Percentiles rank a stretch among this genome's conserved stretches.
These are phyloP conservation scores for Sisyra nigra DNA, from an alignment of 2,888 invertebrate genomes.

Conservation along the genomic window DNA sequence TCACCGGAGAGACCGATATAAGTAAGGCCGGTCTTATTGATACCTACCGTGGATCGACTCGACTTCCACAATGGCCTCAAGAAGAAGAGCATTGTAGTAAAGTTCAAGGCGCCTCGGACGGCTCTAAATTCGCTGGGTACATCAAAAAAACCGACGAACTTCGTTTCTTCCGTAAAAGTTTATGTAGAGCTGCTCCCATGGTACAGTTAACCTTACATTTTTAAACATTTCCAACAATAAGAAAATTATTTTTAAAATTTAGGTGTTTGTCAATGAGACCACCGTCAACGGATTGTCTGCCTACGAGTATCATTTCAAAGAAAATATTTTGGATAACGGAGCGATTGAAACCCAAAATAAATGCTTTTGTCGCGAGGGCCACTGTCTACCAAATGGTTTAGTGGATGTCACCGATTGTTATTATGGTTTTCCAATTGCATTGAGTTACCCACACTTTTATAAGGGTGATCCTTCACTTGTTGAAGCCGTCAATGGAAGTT, in stretches of 20 bases:
- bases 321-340: constrained; percentile 66
- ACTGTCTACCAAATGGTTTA: constrained; percentile 56
- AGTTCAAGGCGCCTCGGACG: constrained; percentile 64
- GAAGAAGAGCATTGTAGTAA: constrained; percentile 55
- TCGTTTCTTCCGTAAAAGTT: constrained; percentile 66
- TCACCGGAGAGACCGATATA: constrained; percentile 49
- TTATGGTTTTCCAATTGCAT: constrained; percentile 78
- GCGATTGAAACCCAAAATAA: constrained; percentile 51
- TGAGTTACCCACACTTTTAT: constrained; percentile 79
- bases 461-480: constrained; percentile 47
- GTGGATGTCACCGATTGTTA: constrained; percentile 77
- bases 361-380: constrained; percentile 63
- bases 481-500: constrained; percentile 48
- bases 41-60: constrained; percentile 54
- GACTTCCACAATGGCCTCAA: constrained; percentile 58
- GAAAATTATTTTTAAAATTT: no score
- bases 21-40: constrained; percentile 52
- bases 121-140: constrained; percentile 65
- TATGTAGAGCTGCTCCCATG: constrained; percentile 67
- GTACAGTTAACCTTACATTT: constrained; percentile 25
- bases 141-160: constrained; percentile 50
- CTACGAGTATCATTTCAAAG: constrained; percentile 58
- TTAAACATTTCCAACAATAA: no score
- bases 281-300: constrained; percentile 44
- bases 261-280: constrained; percentile 46